Conservation (phyloP, 1,140 invertebrate genomes). For the Trigoniulus corallinus region DNA sequence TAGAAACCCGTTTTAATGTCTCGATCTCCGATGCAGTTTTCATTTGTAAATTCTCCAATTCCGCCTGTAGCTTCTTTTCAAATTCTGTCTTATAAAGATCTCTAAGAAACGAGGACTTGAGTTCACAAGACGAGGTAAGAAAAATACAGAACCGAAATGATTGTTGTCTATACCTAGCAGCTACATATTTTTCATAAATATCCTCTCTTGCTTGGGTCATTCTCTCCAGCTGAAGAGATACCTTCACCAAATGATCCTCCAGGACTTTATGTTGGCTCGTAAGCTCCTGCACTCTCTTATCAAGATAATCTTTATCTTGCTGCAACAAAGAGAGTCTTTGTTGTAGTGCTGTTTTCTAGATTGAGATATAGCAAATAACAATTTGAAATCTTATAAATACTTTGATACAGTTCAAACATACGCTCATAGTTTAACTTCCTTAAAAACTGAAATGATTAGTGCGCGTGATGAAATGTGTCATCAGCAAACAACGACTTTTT, state of each 20-base stretch:
- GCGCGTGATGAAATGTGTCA: too few relatives aligned
- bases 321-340: conserved; percentile 23
- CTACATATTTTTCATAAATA: conserved; percentile 30
- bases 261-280: conserved; percentile 18
- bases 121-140: neutral
- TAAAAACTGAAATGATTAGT: too few relatives aligned
- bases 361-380: too few relatives aligned
- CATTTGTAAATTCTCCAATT: conserved; percentile 23
- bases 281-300: conserved; percentile 22
- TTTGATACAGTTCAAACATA: too few relatives aligned
- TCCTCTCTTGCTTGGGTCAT: conserved; percentile 25
- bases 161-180: conserved; percentile 20
- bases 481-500: too few relatives aligned
- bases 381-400: too few relatives aligned
- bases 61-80: conserved; percentile 25
- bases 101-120: conserved; percentile 13
- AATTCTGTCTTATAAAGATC: conserved; percentile 29
- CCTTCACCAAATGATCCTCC: conserved; percentile 23
- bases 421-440: too few relatives aligned
- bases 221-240: conserved; percentile 22
- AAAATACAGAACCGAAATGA: neutral
- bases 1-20: neutral
- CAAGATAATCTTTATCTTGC: conserved; percentile 29
- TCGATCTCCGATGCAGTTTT: conserved; percentile 27
- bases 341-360: too few relatives aligned